These are phyloP conservation scores for Lacerta agilis DNA, from an alignment of 2,797 vertebrate species.

Conservation along the genomic window DNA sequence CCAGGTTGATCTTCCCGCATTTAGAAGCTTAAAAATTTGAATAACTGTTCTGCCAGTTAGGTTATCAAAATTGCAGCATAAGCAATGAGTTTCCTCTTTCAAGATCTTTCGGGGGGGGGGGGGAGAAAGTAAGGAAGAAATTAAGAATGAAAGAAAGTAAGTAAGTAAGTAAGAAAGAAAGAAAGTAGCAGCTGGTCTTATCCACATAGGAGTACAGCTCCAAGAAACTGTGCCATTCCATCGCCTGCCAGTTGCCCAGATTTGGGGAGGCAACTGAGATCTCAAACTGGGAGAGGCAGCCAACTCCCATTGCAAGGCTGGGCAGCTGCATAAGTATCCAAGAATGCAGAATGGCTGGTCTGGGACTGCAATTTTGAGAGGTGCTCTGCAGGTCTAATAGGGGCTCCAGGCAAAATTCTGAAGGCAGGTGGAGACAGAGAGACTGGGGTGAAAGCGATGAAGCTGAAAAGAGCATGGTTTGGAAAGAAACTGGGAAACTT, in stretches of 20 bases:
- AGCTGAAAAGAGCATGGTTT: not conserved
- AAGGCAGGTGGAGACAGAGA: not conserved
- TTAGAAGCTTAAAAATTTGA: conserved; percentile 84
- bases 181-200: conserved; percentile 41
- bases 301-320: not conserved
- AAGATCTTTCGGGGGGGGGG: conserved; percentile 41
- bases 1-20: conserved; percentile 83
- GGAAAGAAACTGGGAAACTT: not conserved
- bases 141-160: not conserved
- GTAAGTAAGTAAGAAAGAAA: not conserved
- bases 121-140: too few relatives aligned
- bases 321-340: not conserved
- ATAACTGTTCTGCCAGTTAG: conserved; percentile 84
- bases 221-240: conserved; percentile 49
- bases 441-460: not conserved
- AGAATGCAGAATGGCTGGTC: not conserved
- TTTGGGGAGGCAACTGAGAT: conserved; percentile 15
- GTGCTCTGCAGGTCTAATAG: not conserved
- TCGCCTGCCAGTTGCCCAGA: conserved; percentile 25
- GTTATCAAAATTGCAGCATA: conserved; percentile 82
- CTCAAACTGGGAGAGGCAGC: not conserved
- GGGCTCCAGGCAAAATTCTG: not conserved
- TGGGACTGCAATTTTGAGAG: not conserved
- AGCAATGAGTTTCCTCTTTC: conserved; percentile 76
- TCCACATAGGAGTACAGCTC: conserved; percentile 38